Evolutionary conservation across 2,797 vertebrate species (phyloP), one percentile per base, ranked within the genome.

Genomic region (Octomys mimax): DNA sequence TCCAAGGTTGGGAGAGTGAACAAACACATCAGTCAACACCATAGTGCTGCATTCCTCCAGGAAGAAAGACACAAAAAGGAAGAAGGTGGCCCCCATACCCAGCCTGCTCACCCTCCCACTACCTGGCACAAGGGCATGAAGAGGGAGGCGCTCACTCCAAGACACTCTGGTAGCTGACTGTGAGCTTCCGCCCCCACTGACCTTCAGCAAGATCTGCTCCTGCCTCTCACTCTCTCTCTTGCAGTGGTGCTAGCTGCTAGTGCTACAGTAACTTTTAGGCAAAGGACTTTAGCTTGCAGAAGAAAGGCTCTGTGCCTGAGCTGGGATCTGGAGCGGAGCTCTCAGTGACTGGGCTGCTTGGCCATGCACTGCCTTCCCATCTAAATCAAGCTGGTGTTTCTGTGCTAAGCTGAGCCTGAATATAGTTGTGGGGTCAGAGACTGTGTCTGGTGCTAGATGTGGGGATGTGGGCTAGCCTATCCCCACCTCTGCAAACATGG

Each of bases 121-220:
- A 62, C 78, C 73, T 68, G 42, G 82, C 83, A 94, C 82, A 85
- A 94, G 49, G 91, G 87, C 78, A n/a, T 2, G 4, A 36, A 54
- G 64, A 61, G 71, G 91, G 95, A 95, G 96, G 89, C 0, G 4
- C 42, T 81, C n/a, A 59, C 62, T 89, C 66, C 49, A 96, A 79
- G 91, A 87, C 28, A 0, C 68, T n/a, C 86, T 85, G 91, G 92
- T 1, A 12, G 83, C 89, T 81, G 77, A 75, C 89, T 1, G 1
- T 68, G 96, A 70, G 89, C 71, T 92, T 66, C 92, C 95, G 89
- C 96, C 96, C 94, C 84, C 66, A 22, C 68, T 95, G 93, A 93
- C 97, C 97, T 97, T 98, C 97, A 95, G 78, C 87, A 92, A 94
- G 39, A 94, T 94, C 95, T 18, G 14, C 57, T 96, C 84, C 73